These are phyloP conservation scores for Ceratina japonica DNA, from an alignment of 1,140 invertebrate genomes.

Conservation along the genomic window DNA sequence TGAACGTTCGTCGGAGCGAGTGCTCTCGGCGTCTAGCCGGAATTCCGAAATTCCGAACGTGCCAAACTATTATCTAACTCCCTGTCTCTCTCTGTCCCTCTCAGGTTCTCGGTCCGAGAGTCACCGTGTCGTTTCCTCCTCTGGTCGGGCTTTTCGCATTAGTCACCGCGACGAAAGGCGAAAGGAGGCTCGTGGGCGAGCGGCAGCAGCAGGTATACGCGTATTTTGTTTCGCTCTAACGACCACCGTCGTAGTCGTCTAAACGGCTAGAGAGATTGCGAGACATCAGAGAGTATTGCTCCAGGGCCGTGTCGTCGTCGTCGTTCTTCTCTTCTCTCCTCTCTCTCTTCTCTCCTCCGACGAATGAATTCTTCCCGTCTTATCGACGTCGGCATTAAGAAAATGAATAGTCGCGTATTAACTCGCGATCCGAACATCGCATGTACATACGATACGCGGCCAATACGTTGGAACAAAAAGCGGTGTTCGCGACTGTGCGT, in stretches of 20 bases:
- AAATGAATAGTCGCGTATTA: too few species aligned
- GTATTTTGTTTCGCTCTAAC: conserved; percentile 60
- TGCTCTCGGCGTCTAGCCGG: not conserved
- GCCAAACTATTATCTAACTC: conserved; percentile 48
- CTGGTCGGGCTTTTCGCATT: conserved; percentile 43
- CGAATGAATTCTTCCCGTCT: too few species aligned
- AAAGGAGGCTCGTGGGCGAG: conserved; percentile 39
- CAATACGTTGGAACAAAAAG: too few species aligned
- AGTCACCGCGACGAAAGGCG: conserved; percentile 52
- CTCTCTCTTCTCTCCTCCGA: too few species aligned
- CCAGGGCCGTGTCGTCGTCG: not conserved
- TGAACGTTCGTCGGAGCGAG: conserved; percentile 10
- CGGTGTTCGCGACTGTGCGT: too few species aligned
- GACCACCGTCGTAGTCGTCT: conserved; percentile 40
- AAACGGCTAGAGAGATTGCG: conserved; percentile 45
- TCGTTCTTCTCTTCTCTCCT: too few species aligned
- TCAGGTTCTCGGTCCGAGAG: not conserved
- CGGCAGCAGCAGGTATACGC: conserved; percentile 44
- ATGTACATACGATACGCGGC: not conserved
- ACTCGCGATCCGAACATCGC: too few species aligned
- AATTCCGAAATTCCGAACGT: conserved; percentile 48
- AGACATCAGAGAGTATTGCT: not conserved
- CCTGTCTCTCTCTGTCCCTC: not conserved
- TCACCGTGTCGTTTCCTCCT: conserved; percentile 1
- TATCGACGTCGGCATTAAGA: too few species aligned